A percentile compares a stretch with the other conserved stretches of the same genome.
These are phyloP conservation scores for Portunus trituberculatus DNA, from an alignment of 1,140 invertebrate genomes.

Conservation along the genomic window DNA sequence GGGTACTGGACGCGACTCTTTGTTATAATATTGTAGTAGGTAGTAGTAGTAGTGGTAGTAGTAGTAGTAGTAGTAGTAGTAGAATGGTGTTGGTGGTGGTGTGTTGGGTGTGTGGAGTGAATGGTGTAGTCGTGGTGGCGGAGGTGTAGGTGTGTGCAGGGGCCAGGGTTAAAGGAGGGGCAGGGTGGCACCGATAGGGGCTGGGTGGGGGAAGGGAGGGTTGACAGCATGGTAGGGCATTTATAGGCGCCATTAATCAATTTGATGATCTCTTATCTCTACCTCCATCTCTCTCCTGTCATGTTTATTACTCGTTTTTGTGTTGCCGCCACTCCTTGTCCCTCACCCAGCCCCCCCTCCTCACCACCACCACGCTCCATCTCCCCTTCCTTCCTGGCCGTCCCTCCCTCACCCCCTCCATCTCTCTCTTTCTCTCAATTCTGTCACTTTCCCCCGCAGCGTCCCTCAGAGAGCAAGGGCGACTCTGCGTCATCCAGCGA, in stretches of 20 bases:
- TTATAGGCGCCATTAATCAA: neutral
- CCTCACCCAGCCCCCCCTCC: neutral
- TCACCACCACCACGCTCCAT: neutral
- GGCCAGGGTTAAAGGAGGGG: no score
- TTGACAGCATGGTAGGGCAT: neutral
- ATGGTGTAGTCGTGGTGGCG: no score
- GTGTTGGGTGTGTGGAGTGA: no score
- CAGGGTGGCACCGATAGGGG: neutral
- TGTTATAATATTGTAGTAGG: no score
- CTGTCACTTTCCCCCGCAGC: neutral
- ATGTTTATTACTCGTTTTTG: neutral
- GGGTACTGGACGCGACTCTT: no score
- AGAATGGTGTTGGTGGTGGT: no score
- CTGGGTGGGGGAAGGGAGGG: neutral
- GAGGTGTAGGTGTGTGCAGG: no score
- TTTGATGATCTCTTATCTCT: constrained; percentile 14
- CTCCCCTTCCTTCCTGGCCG: neutral
- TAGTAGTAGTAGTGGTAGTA: no score
- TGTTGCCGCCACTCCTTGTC: neutral
- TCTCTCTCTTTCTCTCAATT: neutral
- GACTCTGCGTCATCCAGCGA: constrained; percentile 8
- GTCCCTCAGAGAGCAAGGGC: constrained; percentile 32
- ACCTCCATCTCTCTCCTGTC: neutral
- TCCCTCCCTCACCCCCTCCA: neutral
- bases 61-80: no score